Evolutionary conservation across 2,113 vertebrate genomes (phyloP), one percentile per base, ranked within the genome.

Genomic region (Sarotherodon lohbergeri): DNA sequence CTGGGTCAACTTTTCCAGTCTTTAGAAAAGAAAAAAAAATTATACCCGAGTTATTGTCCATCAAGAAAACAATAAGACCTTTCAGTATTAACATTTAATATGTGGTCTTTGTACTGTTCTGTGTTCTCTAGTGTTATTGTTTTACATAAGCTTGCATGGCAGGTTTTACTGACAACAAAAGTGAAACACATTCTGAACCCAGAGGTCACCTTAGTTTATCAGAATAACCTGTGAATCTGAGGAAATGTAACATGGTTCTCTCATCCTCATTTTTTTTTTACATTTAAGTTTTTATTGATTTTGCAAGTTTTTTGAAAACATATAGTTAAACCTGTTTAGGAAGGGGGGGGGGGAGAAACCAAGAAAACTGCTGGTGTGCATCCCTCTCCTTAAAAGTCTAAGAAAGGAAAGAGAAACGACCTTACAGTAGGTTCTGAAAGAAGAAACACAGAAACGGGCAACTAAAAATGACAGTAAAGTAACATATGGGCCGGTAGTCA

Each of bases 341-440:
- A 0, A 29, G 2, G 0, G 24, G 0, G 22, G 22, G 6, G 3
- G 1, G 0, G 6, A 0, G 12, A 0, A 4, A 13, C 7, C 57
- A 59, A 32, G 8, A 59, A 59, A 61, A 61, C 57, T 32, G 0
- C 8, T 59, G 3, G 14, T 61, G 27, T 61, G 27, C 57, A 32
- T 61, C 57, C 14, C 14, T 29, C 56, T 59, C 56, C 56, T 59
- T 59, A 59, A 32, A 59, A 1, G 1, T 59, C 27, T 59, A 9
- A 5, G 24, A 59, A 0, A 9, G 1, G 4, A 59, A 59, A 32
- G 27, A 59, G 7, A 59, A 32, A 7, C 13, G 9, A 32, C 10
- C 57, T 61, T 1, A 32, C 27, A 61, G 27, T 61, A 17, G 57
- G 57, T 61, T 61, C 27, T 32, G 29, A 61, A 17, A 61, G 57